Base-by-base conservation (phyloP, 2,113 vertebrate species). In the Lanius collurio region DNA sequence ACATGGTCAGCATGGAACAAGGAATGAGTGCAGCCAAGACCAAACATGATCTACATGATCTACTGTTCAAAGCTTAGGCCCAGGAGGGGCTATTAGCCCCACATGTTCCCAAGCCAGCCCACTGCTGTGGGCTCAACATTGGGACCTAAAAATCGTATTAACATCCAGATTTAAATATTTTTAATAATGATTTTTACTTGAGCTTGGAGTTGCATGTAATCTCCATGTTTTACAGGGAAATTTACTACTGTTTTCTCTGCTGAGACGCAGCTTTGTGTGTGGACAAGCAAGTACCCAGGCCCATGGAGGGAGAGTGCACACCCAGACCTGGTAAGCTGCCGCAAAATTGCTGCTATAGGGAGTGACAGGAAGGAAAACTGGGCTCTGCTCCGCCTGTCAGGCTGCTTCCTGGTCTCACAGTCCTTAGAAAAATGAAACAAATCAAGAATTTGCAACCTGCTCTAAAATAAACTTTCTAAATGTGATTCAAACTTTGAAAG, bases 281-380 rank as follows among this genome's bases (percentile, higher is more conserved):
- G 64, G 27, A 41, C 8, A 13, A 46, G 11, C 10, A n/a, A 35
- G 31, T 49, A 26, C 47, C 28, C 28, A 37, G 15, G 35, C 33
- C 76, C 15, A 1, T 10, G 24, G 31, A 5, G 3, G 50, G 53
- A 69, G 11, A 31, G 11, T 50, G 22, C 6, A 6, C 9, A 57
- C 56, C 20, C 3, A 7, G 18, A 55, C 18, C 42, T 1, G 0
- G 4, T 10, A 23, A 0, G 0, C 30, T 6, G 3, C 33, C 42
- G n/a, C 0, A 3, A 89, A 87, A 3, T 33, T 68, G 67, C 47
- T 13, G 4, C 67, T 2, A 0, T 24, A 1, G 0, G 31, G 21
- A 87, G 53, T 6, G n/a, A 27, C 11, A 31, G 22, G 15, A 5
- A 67, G 60, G 15, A 82, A 59, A 85, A 13, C 16, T 41, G 71